Evolutionary conservation across 2,888 invertebrate genomes (phyloP), one percentile per base, ranked within the genome.

Genomic region (Argyra leucocephala): DNA sequence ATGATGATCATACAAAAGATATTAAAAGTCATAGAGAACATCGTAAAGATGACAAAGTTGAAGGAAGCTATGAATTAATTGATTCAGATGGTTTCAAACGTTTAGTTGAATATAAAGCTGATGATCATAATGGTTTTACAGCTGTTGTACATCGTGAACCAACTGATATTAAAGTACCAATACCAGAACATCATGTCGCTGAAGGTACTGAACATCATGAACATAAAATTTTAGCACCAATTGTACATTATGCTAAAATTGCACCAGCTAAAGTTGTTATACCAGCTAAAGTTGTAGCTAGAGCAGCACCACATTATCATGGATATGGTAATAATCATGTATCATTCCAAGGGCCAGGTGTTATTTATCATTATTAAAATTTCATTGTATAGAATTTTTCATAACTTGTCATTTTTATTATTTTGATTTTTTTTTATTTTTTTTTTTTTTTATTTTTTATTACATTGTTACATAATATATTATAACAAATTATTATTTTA

Each of bases 81-180:
- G 83, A 83, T 68, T 73, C 83, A 24, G 83, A 83, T 75, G 83
- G 83, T 48, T 78, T 78, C 70, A 78, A 77, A 65, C 80, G 83
- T 67, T 76, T 79, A 57, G 83, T 83, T n/a, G 80, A 82, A 23
- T 83, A 83, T 74, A 78, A 78, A 65, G 81, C 83, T 26, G 83
- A 83, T 71, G 76, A 79, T n/a, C 80, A 81, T 70, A 80, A 75
- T 67, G 83, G 83, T 65, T 83, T 83, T 76, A 82, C 83, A 71
- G 83, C 83, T 4, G 72, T 82, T 57, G 83, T 83, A 1, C 78
- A 77, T 67, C 81, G 80, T 57, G 81, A 82, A 71, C 81, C 81
- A n/a, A 79, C 80, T 3, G 70, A 75, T 64, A 76, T 76, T 58
- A 76, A 76, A 68, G 76, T 78, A n/a, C 74, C 74, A n/a, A 60